Evolutionary conservation across 2,888 invertebrate species (phyloP).

Genomic region (Strigamia crassipes): DNA sequence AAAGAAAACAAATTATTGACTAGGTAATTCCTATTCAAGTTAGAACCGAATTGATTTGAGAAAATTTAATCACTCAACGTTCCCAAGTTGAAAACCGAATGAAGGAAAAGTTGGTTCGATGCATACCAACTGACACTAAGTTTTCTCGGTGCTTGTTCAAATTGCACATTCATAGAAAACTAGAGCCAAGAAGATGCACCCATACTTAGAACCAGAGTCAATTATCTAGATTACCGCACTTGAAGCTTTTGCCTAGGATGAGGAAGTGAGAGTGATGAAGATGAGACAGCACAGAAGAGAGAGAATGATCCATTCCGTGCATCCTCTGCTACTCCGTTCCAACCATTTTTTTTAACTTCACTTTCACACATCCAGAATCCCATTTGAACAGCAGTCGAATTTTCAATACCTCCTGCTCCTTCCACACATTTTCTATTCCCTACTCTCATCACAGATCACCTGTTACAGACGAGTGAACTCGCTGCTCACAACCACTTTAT

Average conservation of each 20-base stretch:
- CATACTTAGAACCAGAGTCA: constrained; percentile 39
- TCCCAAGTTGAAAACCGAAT: background rate
- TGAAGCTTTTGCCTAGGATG: constrained; percentile 37
- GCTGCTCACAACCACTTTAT: constrained; percentile 36
- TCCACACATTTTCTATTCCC: constrained; percentile 36
- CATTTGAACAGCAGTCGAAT: constrained; percentile 35
- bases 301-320: constrained; percentile 33
- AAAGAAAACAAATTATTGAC: background rate
- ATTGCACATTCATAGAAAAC: constrained; percentile 42
- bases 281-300: constrained; percentile 19
- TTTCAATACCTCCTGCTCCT: constrained; percentile 17
- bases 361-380: constrained; percentile 42
- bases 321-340: background rate
- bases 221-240: constrained; percentile 38
- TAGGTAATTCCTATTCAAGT: background rate
- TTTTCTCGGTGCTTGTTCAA: constrained; percentile 29
- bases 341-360: constrained; percentile 10
- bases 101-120: background rate
- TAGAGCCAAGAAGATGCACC: constrained; percentile 39
- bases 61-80: constrained; percentile 33
- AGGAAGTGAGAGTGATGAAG: constrained; percentile 32
- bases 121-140: background rate
- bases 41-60: background rate
- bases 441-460: constrained; percentile 40
- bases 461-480: constrained; percentile 35